These are phyloP conservation scores for Aurelia sp. DNA, from an alignment of 30 jellyfish, hydroid and myxozoan species.

Conservation along the genomic window DNA sequence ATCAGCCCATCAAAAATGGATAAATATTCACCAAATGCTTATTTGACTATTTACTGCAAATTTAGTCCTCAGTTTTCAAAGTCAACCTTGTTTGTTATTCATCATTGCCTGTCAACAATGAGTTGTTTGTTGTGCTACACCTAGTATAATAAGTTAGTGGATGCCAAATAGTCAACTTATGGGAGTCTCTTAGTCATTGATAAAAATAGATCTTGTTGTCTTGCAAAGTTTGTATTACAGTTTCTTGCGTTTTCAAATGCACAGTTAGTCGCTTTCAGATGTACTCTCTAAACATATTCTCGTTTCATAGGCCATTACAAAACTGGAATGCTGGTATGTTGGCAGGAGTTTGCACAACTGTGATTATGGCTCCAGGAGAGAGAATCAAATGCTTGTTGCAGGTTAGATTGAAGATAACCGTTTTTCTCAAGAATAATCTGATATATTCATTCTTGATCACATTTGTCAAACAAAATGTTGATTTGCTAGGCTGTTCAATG, in stretches of 20 bases:
- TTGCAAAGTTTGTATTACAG: not conserved
- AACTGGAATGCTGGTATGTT: slow-evolving; percentile 97
- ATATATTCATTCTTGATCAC: not conserved
- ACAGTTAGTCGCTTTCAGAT: too few relatives aligned
- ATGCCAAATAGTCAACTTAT: too few relatives aligned
- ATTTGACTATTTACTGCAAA: too few relatives aligned
- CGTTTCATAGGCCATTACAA: slow-evolving; percentile 73
- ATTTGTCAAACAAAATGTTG: not conserved
- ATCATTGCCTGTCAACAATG: too few relatives aligned
- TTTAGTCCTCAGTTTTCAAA: too few relatives aligned
- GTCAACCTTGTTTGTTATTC: too few relatives aligned
- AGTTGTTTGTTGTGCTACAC: too few relatives aligned
- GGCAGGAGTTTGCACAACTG: slow-evolving; percentile 98
- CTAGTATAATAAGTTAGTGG: too few relatives aligned
- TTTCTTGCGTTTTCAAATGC: too few relatives aligned
- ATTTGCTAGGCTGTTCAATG: not conserved
- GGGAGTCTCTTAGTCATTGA: too few relatives aligned
- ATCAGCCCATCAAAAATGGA: too few relatives aligned
- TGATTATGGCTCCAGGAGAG: slow-evolving; percentile 97
- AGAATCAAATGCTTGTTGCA: slow-evolving; percentile 97
- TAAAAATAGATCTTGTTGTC: not conserved
- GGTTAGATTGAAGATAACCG: slow-evolving; percentile 10
- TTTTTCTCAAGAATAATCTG: not conserved
- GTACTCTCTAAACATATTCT: not conserved
- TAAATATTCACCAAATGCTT: too few relatives aligned